phyloP scores from a whole-genome alignment of 1,140 invertebrate species.

The Eulimnadia texana region DNA sequence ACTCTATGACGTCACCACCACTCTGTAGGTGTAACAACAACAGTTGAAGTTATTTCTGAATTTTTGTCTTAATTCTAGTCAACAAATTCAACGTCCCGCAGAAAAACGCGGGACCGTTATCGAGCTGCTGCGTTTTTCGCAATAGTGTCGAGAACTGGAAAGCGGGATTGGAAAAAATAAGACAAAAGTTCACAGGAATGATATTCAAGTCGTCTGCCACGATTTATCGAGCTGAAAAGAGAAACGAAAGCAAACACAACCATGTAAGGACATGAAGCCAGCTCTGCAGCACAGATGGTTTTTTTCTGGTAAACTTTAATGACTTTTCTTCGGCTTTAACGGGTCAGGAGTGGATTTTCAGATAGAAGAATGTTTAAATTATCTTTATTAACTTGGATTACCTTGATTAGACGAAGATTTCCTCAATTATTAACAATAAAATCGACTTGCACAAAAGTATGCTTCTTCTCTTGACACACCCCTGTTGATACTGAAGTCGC shows the following conservation, averaged over 20 bases:
- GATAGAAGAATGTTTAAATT: too few species aligned
- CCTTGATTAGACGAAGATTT: too few species aligned
- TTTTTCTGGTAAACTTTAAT: not conserved
- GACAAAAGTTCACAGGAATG: not conserved
- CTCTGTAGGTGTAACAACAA: too few species aligned
- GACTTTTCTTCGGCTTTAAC: not conserved
- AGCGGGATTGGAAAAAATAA: not conserved
- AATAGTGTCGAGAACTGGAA: too few species aligned
- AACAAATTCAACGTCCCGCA: too few species aligned
- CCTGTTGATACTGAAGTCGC: constrained; percentile 13
- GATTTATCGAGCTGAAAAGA: not conserved
- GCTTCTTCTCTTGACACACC: not conserved
- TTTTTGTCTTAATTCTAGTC: too few species aligned
- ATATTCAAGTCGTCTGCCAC: not conserved
- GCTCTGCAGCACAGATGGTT: not conserved
- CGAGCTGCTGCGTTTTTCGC: too few species aligned
- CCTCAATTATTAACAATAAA: not conserved
- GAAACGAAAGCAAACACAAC: not conserved
- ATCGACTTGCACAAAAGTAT: not conserved
- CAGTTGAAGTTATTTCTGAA: too few species aligned
- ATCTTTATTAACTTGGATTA: too few species aligned
- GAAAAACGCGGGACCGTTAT: too few species aligned
- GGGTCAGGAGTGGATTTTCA: not conserved
- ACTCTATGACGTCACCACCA: too few species aligned
- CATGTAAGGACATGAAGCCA: not conserved